Evolutionary conservation across 2,888 invertebrate species (phyloP).

Genomic region (Microctonus hyperodae): DNA sequence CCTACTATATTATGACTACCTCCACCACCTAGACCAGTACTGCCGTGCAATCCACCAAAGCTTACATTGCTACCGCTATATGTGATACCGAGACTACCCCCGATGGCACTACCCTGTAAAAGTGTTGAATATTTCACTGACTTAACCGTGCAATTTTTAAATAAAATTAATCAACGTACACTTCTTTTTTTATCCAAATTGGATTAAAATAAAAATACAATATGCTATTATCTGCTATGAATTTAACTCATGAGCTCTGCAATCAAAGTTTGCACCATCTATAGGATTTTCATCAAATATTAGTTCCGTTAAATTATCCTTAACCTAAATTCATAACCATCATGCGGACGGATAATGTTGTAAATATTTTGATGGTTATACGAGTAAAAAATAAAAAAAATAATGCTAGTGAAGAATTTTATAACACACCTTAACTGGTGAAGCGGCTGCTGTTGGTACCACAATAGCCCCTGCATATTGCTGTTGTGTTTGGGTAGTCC

Average conservation of each 20-base stretch:
- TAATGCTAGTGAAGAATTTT: not conserved
- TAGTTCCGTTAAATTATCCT: not conserved
- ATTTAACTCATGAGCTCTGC: slow-evolving; percentile 27
- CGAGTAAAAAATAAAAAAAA: not conserved
- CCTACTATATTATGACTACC: slow-evolving; percentile 53
- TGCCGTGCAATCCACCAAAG: slow-evolving; percentile 47
- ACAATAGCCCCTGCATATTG: slow-evolving; percentile 62
- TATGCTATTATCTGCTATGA: not conserved
- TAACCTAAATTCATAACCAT: not conserved
- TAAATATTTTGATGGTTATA: not conserved
- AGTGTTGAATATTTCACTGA: slow-evolving; percentile 19
- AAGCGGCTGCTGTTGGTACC: slow-evolving; percentile 59
- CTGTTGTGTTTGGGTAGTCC: slow-evolving; percentile 58
- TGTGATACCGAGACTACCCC: slow-evolving; percentile 50
- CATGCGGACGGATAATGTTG: not conserved
- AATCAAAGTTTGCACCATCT: not conserved
- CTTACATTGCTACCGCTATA: slow-evolving; percentile 54
- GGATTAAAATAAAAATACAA: too few species aligned
- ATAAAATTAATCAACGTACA: not conserved
- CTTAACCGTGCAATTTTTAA: not conserved
- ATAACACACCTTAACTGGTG: slow-evolving; percentile 58
- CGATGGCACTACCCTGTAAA: slow-evolving; percentile 46
- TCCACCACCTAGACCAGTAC: slow-evolving; percentile 49
- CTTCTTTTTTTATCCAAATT: not conserved
- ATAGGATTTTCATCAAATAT: not conserved